These are phyloP conservation scores for Conomelus anceps DNA, from an alignment of 2,888 invertebrate genomes.

Conservation along the genomic window DNA sequence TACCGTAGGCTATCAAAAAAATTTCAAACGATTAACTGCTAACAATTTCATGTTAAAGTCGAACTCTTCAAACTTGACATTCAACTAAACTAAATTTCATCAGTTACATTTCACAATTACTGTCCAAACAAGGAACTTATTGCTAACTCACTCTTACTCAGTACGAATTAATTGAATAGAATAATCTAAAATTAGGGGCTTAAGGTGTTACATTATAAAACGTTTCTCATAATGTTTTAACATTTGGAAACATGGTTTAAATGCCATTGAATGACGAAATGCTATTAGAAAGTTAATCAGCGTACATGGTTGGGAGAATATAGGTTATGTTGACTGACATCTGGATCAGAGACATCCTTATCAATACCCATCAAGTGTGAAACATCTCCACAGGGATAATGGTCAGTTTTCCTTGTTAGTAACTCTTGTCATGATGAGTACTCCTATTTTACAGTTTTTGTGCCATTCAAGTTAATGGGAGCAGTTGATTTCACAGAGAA, in stretches of 20 bases:
- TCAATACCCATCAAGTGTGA: neutral
- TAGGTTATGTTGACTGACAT: neutral
- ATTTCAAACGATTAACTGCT: neutral
- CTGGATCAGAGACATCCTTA: neutral
- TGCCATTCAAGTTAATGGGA: no score
- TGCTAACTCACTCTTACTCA: no score
- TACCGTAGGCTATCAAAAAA: conserved; percentile 17
- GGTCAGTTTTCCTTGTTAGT: neutral
- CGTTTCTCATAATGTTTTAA: no score
- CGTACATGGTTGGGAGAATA: neutral
- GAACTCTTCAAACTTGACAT: neutral
- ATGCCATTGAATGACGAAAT: neutral
- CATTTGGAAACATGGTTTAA: neutral
- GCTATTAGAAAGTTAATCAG: neutral
- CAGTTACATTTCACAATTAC: neutral
- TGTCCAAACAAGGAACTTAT: neutral
- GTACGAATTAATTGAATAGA: no score
- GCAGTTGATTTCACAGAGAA: no score
- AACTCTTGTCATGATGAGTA: neutral
- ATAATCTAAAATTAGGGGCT: no score
- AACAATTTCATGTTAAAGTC: neutral
- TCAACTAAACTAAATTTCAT: neutral
- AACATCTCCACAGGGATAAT: neutral
- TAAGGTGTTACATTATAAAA: no score
- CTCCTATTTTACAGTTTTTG: no score